These are phyloP conservation scores for Pseudoatta argentina DNA, from an alignment of 1,140 invertebrate genomes.

Conservation along the genomic window DNA sequence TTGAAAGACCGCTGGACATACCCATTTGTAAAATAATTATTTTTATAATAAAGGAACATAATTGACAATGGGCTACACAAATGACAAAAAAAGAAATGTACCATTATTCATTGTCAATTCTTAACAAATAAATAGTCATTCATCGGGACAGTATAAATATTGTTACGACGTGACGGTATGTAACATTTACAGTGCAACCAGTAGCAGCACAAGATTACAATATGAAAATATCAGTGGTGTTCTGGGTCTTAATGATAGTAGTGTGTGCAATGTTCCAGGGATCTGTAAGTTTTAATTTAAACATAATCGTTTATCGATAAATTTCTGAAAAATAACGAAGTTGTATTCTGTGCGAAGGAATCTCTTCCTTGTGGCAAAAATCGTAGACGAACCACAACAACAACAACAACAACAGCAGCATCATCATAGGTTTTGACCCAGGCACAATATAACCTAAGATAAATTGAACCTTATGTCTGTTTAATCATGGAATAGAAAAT, in stretches of 20 bases:
- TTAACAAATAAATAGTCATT: constrained; percentile 25
- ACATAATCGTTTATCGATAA: background rate
- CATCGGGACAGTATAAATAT: constrained; percentile 58
- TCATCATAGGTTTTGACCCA: too few relatives aligned
- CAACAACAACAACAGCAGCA: too few relatives aligned
- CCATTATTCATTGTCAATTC: constrained; percentile 49
- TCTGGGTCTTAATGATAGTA: constrained; percentile 64
- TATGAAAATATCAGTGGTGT: constrained; percentile 57
- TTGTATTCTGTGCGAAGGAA: background rate
- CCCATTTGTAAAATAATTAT: constrained; percentile 6
- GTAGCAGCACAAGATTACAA: background rate
- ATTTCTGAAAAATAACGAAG: background rate
- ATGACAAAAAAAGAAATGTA: constrained; percentile 28
- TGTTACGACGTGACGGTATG: background rate
- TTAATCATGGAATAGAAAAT: background rate
- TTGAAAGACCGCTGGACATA: background rate
- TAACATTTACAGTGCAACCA: background rate
- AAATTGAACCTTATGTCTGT: background rate
- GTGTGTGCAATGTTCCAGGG: constrained; percentile 61
- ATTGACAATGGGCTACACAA: background rate
- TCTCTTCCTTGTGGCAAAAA: background rate
- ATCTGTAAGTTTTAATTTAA: constrained; percentile 28
- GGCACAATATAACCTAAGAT: background rate
- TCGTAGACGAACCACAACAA: too few relatives aligned
- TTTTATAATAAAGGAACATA: background rate